Evolutionary conservation across 2,113 vertebrate genomes (phyloP), one percentile per base, ranked within the genome.

Genomic region (Sphaerodactylus townsendi): DNA sequence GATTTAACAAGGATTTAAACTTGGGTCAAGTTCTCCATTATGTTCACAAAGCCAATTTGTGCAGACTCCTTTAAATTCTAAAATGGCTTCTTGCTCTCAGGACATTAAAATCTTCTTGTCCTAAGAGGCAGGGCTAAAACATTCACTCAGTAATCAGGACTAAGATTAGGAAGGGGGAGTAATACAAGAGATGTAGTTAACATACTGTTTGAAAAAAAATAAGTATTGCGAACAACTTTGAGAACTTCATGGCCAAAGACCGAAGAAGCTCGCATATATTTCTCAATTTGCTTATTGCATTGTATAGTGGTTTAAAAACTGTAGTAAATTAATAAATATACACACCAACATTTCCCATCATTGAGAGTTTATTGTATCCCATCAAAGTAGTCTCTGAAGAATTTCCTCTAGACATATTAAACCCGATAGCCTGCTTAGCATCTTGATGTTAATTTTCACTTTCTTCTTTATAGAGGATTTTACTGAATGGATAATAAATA

Each of bases 401-500:
- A 8, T 71, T 68, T n/a, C 44, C 33, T 2, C 7, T 19, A n/a
- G 35, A 25, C 5, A 39, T 76, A 62, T 82, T 81, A 84, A 79
- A 65, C 81, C 75, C 37, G 86, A 86, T 84, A 73, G 35, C 70
- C 82, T 77, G 65, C 88, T 71, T 77, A 82, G 75, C 65, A 72
- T 53, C 76, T 39, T 37, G 65, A 48, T 92, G 64, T 93, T 87
- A 86, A 81, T 92, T 88, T 91, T 91, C 72, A 86, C 88, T 71
- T 84, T 83, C 66, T 78, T 62, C n/a, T 74, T 30, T 30, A 79
- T 87, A 73, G 86, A 89, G 87, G 86, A 92, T 90, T 82, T 94
- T 17, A 88, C 83, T 86, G 86, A 88, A 80, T 79, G 85, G 85
- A 90, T 77, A 72, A 81, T 90, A 87, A 87, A 90, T 94, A 93